phyloP scores from a whole-genome alignment of 2,113 vertebrate genomes.

The Corythornis madagascariensis region DNA sequence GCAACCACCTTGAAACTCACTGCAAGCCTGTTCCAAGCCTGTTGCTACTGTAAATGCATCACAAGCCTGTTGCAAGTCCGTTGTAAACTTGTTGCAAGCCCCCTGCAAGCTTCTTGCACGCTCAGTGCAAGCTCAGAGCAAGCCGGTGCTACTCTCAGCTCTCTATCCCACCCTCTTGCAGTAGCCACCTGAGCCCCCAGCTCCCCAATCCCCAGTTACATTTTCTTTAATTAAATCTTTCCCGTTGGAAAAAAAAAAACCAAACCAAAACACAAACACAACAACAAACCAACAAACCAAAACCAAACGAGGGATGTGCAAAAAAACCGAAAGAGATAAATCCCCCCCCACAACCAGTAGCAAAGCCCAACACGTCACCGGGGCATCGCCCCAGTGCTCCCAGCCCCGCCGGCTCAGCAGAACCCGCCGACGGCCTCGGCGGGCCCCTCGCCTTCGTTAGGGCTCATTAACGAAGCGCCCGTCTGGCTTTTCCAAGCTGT shows the following conservation, averaged over 20 bases:
- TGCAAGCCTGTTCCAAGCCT: neutral
- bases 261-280: no score
- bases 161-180: fast-evolving
- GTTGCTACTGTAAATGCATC: neutral
- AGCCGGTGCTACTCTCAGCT: neutral
- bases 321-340: neutral
- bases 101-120: neutral
- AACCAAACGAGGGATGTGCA: fast-evolving
- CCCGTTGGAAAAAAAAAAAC: neutral
- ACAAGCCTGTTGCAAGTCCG: no score
- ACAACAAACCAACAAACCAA: no score
- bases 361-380: fast-evolving
- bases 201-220: fast-evolving
- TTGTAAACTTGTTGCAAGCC: neutral
- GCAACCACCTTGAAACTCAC: neutral
- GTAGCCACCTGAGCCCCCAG: neutral
- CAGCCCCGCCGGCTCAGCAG: neutral
- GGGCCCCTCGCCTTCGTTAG: slow-evolving; percentile 26
- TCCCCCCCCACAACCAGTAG: fast-evolving
- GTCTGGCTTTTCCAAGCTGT: slow-evolving; percentile 52
- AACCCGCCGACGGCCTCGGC: neutral
- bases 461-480: slow-evolving; percentile 46
- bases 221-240: neutral
- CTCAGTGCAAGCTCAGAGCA: fast-evolving
- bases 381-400: neutral